Evolutionary conservation across 2,113 vertebrate genomes (phyloP).

Genomic region (Pyxicephalus adspersus): DNA sequence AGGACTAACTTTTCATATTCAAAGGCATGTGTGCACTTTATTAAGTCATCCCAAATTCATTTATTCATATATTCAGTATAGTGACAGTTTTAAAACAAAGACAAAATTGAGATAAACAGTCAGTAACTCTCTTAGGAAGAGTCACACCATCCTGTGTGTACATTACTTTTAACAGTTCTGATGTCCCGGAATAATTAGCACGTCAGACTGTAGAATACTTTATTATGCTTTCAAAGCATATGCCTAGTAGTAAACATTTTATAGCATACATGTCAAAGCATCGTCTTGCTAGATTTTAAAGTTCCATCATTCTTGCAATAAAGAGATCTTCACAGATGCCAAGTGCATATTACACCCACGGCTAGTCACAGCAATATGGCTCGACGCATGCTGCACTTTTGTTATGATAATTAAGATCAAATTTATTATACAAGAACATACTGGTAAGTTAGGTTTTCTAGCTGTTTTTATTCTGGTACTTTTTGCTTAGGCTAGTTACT

Average conservation of each 20-base stretch:
- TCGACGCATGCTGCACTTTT: conserved; percentile 18
- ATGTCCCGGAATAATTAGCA: conserved; percentile 10
- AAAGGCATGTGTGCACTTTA: too few species aligned
- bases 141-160: not conserved
- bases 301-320: conserved; percentile 24
- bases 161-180: conserved; percentile 8
- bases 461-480: too few species aligned
- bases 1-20: too few species aligned
- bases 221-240: conserved; percentile 35
- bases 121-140: not conserved
- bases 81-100: not conserved
- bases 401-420: conserved; percentile 25
- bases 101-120: not conserved
- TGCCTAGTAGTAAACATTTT: conserved; percentile 47
- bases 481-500: too few species aligned
- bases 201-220: conserved; percentile 15
- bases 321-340: conserved; percentile 25
- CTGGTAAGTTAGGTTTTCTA: not conserved
- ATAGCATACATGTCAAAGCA: conserved; percentile 50
- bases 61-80: too few species aligned
- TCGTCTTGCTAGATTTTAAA: conserved; percentile 44
- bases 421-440: conserved; percentile 2
- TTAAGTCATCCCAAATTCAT: too few species aligned
- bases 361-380: conserved; percentile 37
- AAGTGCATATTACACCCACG: conserved; percentile 31